Percentiles rank a stretch among this genome's conserved stretches.
phyloP scores from a whole-genome alignment of 2,797 vertebrate genomes.

The Coranthus polyacanthus region DNA sequence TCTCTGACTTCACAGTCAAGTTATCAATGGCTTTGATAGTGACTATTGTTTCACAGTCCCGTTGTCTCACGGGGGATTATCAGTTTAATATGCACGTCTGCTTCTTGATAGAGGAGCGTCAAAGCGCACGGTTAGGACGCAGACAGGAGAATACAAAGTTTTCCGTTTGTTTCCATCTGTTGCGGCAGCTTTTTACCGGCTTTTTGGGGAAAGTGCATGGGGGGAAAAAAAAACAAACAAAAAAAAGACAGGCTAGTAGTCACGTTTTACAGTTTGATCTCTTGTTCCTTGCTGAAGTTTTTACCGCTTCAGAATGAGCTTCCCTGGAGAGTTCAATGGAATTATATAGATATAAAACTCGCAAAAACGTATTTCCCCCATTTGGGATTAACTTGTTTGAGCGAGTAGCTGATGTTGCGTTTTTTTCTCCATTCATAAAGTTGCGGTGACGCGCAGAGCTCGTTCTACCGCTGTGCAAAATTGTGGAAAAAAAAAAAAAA shows the following conservation, averaged over 20 bases:
- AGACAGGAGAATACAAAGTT: constrained; percentile 8
- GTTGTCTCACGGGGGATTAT: constrained; percentile 68
- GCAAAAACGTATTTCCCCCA: not conserved
- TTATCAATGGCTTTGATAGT: constrained; percentile 60
- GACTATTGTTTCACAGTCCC: constrained; percentile 54
- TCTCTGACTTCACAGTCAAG: constrained; percentile 33
- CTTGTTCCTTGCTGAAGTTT: constrained; percentile 4
- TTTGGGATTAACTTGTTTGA: constrained; percentile 19
- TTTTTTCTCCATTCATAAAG: constrained; percentile 78
- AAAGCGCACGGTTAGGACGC: constrained; percentile 16
- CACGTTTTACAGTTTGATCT: constrained; percentile 37
- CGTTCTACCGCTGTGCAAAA: constrained; percentile 4
- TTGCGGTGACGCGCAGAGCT: constrained; percentile 50
- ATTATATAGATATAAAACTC: not conserved
- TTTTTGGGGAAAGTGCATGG: constrained; percentile 25
- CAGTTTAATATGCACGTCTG: constrained; percentile 33
- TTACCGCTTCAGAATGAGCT: constrained; percentile 2
- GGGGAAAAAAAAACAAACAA: no score
- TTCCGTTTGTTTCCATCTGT: not conserved
- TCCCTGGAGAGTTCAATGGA: constrained; percentile 25
- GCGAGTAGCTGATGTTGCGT: constrained; percentile 45
- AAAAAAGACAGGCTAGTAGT: not conserved
- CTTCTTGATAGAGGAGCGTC: not conserved
- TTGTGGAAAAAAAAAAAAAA: constrained; percentile 20
- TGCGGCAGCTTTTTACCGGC: constrained; percentile 40